A percentile compares a stretch with the other conserved stretches of the same genome.
These are phyloP conservation scores for Tipula vernalis DNA, from an alignment of 2,888 invertebrate genomes.

Conservation along the genomic window DNA sequence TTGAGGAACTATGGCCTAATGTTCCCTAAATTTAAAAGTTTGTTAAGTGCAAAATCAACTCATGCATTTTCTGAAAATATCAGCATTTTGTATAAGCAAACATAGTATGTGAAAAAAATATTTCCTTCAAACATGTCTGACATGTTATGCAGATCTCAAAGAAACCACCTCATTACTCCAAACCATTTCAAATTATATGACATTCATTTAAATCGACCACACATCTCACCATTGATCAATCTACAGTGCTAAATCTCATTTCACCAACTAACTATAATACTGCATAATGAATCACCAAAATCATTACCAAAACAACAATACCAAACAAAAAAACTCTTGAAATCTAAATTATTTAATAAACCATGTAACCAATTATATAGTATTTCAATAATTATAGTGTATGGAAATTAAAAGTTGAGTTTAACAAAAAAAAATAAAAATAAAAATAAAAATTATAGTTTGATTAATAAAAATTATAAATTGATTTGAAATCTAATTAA, in stretches of 20 bases:
- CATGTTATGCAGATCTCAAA: too few relatives aligned
- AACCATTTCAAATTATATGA: too few relatives aligned
- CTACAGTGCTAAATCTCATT: background rate
- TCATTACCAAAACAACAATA: background rate
- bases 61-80: too few relatives aligned
- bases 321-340: background rate
- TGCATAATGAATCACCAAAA: background rate
- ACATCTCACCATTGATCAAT: background rate
- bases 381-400: conserved; percentile 4
- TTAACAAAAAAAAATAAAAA: background rate
- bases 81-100: too few relatives aligned
- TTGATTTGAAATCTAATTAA: conserved; percentile 4
- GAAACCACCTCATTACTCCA: too few relatives aligned
- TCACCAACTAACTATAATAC: background rate
- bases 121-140: too few relatives aligned
- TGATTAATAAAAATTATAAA: background rate
- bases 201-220: background rate
- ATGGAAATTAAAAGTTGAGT: background rate
- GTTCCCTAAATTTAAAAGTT: too few relatives aligned
- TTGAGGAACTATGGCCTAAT: too few relatives aligned
- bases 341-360: background rate
- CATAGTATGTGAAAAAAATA: too few relatives aligned
- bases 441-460: background rate
- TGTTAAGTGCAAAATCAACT: too few relatives aligned
- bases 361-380: background rate